Evolutionary conservation across 2,797 vertebrate species (phyloP), one percentile per base, ranked within the genome.

Genomic region (Chrosomus eos): DNA sequence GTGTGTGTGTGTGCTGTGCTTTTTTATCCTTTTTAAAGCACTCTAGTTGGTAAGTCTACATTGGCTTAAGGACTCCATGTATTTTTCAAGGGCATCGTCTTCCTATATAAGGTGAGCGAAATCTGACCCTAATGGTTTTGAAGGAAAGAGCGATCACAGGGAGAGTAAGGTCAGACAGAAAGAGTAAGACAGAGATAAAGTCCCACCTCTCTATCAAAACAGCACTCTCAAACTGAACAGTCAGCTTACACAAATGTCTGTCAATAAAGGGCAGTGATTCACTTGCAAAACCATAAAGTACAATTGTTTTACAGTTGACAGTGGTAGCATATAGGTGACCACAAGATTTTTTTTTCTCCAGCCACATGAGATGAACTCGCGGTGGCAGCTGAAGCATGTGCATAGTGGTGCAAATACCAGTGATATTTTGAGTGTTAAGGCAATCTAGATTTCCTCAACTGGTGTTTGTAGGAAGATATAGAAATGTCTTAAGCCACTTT

Each of bases 41-140:
- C 48, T 55, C 79, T 78, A 72, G 82, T 71, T 85, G 78, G 76
- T 51, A 62, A 86, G 62, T 82, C 85, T 86, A 81, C 83, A 79
- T 80, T 83, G 84, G 77, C 67, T 88, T 91, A 88, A 87, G 86
- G 86, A 87, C 86, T 87, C 77, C 36, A 83, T 72, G 81, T 88
- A 80, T 88, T 88, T 51, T 88, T 87, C 87, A 90, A 91, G 88
- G 88, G 55, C 88, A 87, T 64, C 36, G 48, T 83, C 82, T 87
- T 88, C 74, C 82, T 85, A 88, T 90, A 84, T 87, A 88, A 90
- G 80, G 87, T 87, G 82, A 89, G 84, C 85, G 89, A 90, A 90
- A 90, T 77, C 83, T n/a, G 85, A 89, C 83, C 88, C 88, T 89
- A 89, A 91, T 89, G 83, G 83, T 82, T 88, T 88, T 82, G 81